Conservation (phyloP, 2,888 invertebrate species). For the Agonopterix arenella region DNA sequence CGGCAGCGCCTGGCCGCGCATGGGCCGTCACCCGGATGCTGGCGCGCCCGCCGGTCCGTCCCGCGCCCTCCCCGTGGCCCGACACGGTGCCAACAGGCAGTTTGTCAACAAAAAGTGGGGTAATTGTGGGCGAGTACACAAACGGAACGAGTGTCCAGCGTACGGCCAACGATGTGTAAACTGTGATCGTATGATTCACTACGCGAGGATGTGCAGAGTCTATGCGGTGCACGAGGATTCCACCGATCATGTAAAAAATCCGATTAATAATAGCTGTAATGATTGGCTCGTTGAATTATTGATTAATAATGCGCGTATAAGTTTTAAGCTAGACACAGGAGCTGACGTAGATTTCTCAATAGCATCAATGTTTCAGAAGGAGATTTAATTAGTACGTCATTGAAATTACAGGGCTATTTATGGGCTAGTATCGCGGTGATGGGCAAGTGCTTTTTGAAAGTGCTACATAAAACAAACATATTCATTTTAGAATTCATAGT, state of each 20-base stretch:
- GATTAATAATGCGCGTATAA: constrained; percentile 4
- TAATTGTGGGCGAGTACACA: constrained; percentile 10
- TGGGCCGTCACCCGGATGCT: neutral
- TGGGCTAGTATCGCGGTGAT: constrained; percentile 10
- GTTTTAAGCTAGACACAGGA: constrained; percentile 6
- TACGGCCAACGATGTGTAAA: constrained; percentile 11
- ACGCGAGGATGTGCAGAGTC: constrained; percentile 12
- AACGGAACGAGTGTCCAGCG: constrained; percentile 12
- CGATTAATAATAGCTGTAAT: neutral
- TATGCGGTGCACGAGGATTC: constrained; percentile 11
- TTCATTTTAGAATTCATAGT: neutral
- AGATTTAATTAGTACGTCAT: constrained; percentile 8
- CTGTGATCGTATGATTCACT: constrained; percentile 13
- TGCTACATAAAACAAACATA: neutral
- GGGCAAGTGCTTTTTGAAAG: constrained; percentile 14
- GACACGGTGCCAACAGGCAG: neutral
- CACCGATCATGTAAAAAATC: constrained; percentile 14
- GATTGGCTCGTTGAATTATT: constrained; percentile 12
- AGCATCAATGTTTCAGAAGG: neutral
- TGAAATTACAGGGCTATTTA: constrained; percentile 13
- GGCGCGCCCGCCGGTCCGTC: too few species aligned
- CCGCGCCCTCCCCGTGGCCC: neutral
- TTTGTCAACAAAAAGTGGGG: neutral
- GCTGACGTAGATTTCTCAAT: constrained; percentile 3
- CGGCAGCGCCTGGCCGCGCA: neutral